phyloP scores from a whole-genome alignment of 2,888 invertebrate species.

The Oscheius sp. region DNA sequence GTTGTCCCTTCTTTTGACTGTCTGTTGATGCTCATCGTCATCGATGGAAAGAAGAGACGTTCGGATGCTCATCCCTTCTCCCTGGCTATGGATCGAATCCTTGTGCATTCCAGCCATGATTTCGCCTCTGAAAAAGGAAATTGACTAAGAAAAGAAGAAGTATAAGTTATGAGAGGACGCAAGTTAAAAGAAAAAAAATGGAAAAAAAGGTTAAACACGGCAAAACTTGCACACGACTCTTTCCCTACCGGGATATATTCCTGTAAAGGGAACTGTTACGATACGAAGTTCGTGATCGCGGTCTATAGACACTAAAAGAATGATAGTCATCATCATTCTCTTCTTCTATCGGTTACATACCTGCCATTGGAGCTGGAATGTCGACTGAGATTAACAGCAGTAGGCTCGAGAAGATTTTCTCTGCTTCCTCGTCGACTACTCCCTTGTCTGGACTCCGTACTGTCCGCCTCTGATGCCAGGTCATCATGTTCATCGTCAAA shows the following conservation, averaged over 20 bases:
- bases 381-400: constrained; percentile 20
- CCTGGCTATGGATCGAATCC: constrained; percentile 45
- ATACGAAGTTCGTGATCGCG: constrained; percentile 14
- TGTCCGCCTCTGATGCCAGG: constrained; percentile 31
- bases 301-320: constrained; percentile 9
- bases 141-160: background rate
- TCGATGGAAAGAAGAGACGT: constrained; percentile 25
- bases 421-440: constrained; percentile 31
- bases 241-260: constrained; percentile 17
- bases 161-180: background rate
- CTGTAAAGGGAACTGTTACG: constrained; percentile 10
- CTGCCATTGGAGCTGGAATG: constrained; percentile 33
- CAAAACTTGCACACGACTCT: constrained; percentile 3
- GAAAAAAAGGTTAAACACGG: background rate
- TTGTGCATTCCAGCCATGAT: constrained; percentile 52
- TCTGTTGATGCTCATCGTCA: constrained; percentile 35
- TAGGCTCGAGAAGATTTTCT: constrained; percentile 26
- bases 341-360: constrained; percentile 8
- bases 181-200: background rate
- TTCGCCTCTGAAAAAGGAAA: constrained; percentile 45
- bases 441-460: constrained; percentile 27
- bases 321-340: too few relatives aligned
- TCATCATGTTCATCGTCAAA: constrained; percentile 34
- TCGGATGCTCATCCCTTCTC: constrained; percentile 16
- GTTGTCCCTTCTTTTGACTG: constrained; percentile 20